These are phyloP conservation scores for Gadopsis bispinosus DNA, from an alignment of 2,797 vertebrate species.

Conservation along the genomic window DNA sequence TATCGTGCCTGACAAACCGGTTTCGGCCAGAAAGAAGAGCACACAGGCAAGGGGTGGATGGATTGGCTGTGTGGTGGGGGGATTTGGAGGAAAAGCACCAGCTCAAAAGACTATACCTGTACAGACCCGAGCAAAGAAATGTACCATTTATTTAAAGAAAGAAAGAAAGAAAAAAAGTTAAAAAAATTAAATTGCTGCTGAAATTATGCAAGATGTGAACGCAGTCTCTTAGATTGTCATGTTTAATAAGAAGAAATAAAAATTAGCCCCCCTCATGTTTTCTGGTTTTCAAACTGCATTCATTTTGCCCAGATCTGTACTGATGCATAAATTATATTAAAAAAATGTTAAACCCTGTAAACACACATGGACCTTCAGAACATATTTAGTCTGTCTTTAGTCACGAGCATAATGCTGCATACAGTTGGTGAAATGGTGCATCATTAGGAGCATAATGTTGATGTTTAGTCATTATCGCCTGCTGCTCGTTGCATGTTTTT, in stretches of 20 bases:
- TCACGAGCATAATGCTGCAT: constrained; percentile 1
- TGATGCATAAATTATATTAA: constrained; percentile 10
- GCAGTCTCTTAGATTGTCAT: neutral
- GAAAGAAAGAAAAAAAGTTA: neutral
- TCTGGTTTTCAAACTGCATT: neutral
- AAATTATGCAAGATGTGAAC: neutral
- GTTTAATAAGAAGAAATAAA: constrained; percentile 6
- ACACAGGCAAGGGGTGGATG: constrained; percentile 37
- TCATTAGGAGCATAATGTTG: neutral
- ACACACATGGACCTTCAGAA: neutral
- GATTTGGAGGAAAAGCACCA: constrained; percentile 27
- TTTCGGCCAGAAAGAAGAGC: constrained; percentile 59
- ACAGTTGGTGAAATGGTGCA: neutral
- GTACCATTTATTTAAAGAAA: neutral
- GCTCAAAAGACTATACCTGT: constrained; percentile 40
- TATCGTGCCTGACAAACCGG: constrained; percentile 60
- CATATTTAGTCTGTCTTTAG: neutral
- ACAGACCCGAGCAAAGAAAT: constrained; percentile 33
- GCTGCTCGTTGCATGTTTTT: constrained; percentile 9
- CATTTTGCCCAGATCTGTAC: constrained; percentile 5
- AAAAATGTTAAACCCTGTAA: constrained; percentile 12
- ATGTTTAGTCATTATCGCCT: neutral
- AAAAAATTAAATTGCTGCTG: neutral
- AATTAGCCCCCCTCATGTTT: neutral
- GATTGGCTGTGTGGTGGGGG: constrained; percentile 12